phyloP scores from a whole-genome alignment of 2,113 vertebrate genomes.

The Elephas maximus region DNA sequence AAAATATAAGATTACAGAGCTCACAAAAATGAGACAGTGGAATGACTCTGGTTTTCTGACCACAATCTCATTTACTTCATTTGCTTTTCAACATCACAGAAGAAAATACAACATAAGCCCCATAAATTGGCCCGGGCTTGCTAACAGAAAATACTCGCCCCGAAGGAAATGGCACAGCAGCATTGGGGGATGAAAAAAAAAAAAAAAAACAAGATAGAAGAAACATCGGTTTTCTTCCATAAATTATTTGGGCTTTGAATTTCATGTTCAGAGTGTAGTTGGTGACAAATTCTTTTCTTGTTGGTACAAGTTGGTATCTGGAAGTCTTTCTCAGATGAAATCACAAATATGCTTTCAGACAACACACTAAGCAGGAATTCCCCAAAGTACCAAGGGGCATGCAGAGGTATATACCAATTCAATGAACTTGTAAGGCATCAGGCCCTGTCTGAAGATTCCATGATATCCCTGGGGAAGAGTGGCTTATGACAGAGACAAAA shows the following conservation, averaged over 20 bases:
- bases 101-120: background rate
- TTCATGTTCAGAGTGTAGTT: background rate
- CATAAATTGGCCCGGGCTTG: background rate
- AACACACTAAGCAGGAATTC: background rate
- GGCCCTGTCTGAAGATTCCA: background rate
- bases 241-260: slow-evolving; percentile 3
- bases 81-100: background rate
- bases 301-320: background rate
- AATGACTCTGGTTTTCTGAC: background rate
- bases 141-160: background rate
- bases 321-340: background rate
- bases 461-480: background rate
- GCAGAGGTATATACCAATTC: too few species aligned
- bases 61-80: background rate
- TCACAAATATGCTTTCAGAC: background rate
- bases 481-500: background rate
- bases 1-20: background rate
- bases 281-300: slow-evolving; percentile 11
- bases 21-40: background rate
- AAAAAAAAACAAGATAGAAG: background rate
- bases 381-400: background rate
- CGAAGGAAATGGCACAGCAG: background rate
- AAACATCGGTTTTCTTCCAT: background rate
- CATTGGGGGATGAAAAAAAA: background rate
- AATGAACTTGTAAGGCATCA: background rate